A percentile compares a stretch with the other conserved stretches of the same genome.
These are phyloP conservation scores for Steinernema carpocapsae DNA, from an alignment of 2,888 invertebrate genomes.

Conservation along the genomic window DNA sequence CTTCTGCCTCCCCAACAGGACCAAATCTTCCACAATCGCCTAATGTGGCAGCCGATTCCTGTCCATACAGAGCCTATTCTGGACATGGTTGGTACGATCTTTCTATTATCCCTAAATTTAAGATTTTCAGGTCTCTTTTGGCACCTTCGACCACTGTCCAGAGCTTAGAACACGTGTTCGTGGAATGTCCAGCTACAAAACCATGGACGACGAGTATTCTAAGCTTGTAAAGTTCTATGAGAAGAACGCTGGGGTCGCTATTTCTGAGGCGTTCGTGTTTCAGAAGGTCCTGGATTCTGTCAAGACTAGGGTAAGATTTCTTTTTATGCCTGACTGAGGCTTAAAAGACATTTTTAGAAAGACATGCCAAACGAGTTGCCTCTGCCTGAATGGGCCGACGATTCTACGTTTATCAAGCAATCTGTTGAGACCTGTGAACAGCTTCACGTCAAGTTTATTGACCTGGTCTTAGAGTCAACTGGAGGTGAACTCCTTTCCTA, in stretches of 20 bases:
- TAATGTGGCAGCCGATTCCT: constrained; percentile 85
- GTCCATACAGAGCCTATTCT: constrained; percentile 75
- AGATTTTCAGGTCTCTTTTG: constrained; percentile 51
- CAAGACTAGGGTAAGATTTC: constrained; percentile 45
- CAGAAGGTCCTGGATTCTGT: constrained; percentile 52
- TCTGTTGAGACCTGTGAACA: constrained; percentile 13
- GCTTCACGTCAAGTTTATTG: constrained; percentile 28
- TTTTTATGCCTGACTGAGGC: neutral
- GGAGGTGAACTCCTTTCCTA: neutral
- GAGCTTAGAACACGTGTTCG: neutral
- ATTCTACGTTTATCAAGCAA: constrained; percentile 36
- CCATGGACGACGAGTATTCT: constrained; percentile 25
- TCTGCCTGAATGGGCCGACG: constrained; percentile 53
- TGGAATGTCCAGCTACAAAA: neutral
- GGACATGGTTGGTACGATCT: constrained; percentile 47
- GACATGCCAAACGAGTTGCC: constrained; percentile 48
- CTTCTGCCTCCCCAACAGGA: constrained; percentile 70
- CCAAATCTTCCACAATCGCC: constrained; percentile 69
- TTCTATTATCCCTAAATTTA: neutral
- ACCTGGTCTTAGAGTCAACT: constrained; percentile 8
- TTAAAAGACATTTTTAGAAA: constrained; percentile 36
- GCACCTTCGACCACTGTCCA: constrained; percentile 40
- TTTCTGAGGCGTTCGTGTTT: constrained; percentile 39
- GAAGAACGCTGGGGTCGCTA: constrained; percentile 39
- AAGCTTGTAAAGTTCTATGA: constrained; percentile 19